A percentile compares a stretch with the other conserved stretches of the same genome.
Evolutionary conservation across 2,113 vertebrate species (phyloP).

Genomic region (Noctilio leporinus): DNA sequence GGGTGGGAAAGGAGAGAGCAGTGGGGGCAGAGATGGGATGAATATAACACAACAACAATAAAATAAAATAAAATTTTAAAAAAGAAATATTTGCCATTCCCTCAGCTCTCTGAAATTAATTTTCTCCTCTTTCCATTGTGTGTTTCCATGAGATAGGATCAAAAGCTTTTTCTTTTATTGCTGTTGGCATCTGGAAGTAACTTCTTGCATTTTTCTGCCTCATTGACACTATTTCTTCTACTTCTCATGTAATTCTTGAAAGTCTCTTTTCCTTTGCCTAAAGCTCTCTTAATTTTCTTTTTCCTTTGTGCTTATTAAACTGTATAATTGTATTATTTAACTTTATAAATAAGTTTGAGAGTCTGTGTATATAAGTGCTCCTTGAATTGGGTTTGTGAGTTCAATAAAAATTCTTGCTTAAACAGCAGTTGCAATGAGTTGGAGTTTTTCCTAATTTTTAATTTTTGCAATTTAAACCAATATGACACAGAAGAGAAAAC

Average conservation of each 20-base stretch:
- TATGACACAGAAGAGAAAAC: background rate
- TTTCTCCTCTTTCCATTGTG: background rate
- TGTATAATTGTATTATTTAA: constrained; percentile 69
- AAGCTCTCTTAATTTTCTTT: constrained; percentile 68
- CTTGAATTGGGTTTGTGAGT: background rate
- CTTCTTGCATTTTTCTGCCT: constrained; percentile 59
- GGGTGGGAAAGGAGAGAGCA: too few species aligned
- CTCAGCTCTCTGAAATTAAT: constrained; percentile 17
- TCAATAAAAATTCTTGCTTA: constrained; percentile 31
- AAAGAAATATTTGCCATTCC: constrained; percentile 8
- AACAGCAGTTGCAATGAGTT: constrained; percentile 12
- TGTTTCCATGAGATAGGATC: constrained; percentile 31
- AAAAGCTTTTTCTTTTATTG: constrained; percentile 54
- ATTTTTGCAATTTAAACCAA: constrained; percentile 13
- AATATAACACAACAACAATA: too few species aligned
- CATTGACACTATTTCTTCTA: constrained; percentile 49
- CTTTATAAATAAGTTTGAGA: constrained; percentile 64
- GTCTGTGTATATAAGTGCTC: constrained; percentile 27
- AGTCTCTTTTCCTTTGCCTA: constrained; percentile 53
- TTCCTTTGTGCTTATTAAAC: constrained; percentile 66
- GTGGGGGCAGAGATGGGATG: too few species aligned
- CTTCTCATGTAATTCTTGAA: constrained; percentile 39
- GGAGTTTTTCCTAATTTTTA: background rate
- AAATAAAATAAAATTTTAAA: too few species aligned
- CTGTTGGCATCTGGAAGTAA: constrained; percentile 59